Base-by-base conservation (phyloP, 92 coral and sea anemone species). In the Blastomussa wellsi region DNA sequence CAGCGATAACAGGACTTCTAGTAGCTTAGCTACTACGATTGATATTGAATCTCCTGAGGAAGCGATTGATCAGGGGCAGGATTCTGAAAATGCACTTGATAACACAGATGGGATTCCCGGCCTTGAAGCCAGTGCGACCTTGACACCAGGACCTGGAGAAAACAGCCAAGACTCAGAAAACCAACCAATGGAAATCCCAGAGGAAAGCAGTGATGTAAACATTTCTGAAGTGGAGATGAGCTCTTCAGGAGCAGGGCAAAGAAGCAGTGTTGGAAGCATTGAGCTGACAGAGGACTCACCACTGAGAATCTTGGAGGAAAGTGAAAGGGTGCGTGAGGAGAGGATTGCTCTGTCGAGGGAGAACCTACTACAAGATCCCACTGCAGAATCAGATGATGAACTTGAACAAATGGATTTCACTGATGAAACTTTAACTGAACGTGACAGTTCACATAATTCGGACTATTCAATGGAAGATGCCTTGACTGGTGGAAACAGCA, bases 271-370 rank as follows among this genome's bases (percentile, higher is more conserved):
- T 67, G 79, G 89, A 77, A 93, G 95, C 82, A 93, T 93, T 82
- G 98, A 94, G 82, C 84, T 94, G 81, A 94, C 98, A 39, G 94
- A 92, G 60, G 98, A 94, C 78, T 94, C 98, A 0, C 98, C 98
- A 14, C 84, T 94, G 64, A 83, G 98, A 81, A 91, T 95, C 41
- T 68, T 95, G 55, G 98, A 93, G 68, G 98, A 95, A 87, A 89
- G 90, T 47, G 98, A 92, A 28, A 85, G 86, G 32, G 96, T 87
- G 4, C 89, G 83, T 41, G 93, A 90, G 51, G 95, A 94, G 51
- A 92, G 82, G 76, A 88, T 84, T 4, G 84, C 92, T 19, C 87
- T 86, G 14, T 86, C 92, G 3, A 89, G 78, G 4, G 94, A 88
- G 26, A 78, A 91, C 59, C 42, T 89, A n/a, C 90, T 82, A 15